Evolutionary conservation across 2,888 invertebrate species (phyloP).

Genomic region (Drosophila picticornis): DNA sequence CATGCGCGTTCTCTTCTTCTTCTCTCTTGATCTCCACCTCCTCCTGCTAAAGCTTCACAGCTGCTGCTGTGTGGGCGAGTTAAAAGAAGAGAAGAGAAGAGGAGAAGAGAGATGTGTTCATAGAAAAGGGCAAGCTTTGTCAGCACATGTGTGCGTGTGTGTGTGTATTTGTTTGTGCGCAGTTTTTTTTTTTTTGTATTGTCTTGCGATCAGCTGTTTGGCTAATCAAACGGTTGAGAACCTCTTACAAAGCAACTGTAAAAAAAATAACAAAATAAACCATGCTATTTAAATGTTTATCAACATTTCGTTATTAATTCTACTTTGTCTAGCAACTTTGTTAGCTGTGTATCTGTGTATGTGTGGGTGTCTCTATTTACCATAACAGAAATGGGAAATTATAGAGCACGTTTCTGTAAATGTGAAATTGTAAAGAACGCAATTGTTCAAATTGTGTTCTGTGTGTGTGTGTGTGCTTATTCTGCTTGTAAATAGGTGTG

Average conservation of each 20-base stretch:
- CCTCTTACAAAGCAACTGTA: constrained; percentile 38
- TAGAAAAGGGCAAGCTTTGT: constrained; percentile 41
- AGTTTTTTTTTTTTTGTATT: constrained; percentile 65
- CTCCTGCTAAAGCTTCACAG: constrained; percentile 18
- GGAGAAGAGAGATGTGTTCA: constrained; percentile 32
- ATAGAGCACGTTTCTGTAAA: constrained; percentile 61
- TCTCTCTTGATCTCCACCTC: constrained; percentile 6
- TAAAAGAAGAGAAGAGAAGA: constrained; percentile 1
- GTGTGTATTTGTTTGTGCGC: constrained; percentile 55
- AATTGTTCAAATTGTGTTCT: constrained; percentile 44
- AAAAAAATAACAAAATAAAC: constrained; percentile 20
- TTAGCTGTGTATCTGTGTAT: constrained; percentile 7
- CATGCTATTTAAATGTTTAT: constrained; percentile 10
- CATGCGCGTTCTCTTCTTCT: constrained; percentile 4
- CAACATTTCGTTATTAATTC: constrained; percentile 12
- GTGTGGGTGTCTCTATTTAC: constrained; percentile 54
- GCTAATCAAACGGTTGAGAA: constrained; percentile 58
- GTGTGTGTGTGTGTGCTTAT: background rate
- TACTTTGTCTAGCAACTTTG: constrained; percentile 31
- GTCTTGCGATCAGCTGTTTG: constrained; percentile 67
- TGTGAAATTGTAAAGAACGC: constrained; percentile 65
- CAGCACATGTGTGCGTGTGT: constrained; percentile 7
- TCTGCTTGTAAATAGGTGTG: constrained; percentile 5
- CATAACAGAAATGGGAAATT: constrained; percentile 59
- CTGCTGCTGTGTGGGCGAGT: constrained; percentile 24